A percentile compares a stretch with the other conserved stretches of the same genome.
These are phyloP conservation scores for Zosterops hypoxanthus DNA, from an alignment of 2,113 vertebrate species.

Conservation along the genomic window DNA sequence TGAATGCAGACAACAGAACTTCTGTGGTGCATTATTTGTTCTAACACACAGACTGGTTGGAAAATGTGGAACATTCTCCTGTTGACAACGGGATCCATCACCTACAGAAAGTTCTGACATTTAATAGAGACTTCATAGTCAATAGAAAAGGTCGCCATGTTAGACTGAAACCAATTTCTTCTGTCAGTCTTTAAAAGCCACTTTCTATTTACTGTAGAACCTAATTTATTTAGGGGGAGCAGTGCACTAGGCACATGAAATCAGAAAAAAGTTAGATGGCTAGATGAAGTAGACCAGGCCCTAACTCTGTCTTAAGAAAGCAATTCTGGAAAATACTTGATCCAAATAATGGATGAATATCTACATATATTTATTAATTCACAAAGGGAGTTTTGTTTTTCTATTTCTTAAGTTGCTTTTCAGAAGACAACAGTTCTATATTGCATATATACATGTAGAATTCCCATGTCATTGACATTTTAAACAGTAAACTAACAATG, in stretches of 20 bases:
- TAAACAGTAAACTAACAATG: background rate
- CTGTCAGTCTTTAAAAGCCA: background rate
- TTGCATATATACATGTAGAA: background rate
- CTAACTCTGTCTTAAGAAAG: background rate
- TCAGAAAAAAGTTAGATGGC: background rate
- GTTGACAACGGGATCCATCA: rapidly evolving
- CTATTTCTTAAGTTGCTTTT: background rate
- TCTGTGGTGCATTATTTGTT: rapidly evolving
- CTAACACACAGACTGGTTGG: rapidly evolving
- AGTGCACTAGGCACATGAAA: background rate
- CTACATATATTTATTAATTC: background rate
- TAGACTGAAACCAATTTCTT: background rate
- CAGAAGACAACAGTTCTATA: background rate
- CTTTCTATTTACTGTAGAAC: background rate
- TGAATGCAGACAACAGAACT: background rate
- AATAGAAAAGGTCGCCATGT: background rate
- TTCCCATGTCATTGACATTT: background rate
- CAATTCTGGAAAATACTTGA: background rate
- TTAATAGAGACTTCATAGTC: background rate
- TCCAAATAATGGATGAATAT: background rate
- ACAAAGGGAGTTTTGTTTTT: background rate
- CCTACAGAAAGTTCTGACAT: background rate
- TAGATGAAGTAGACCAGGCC: background rate
- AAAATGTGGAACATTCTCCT: rapidly evolving
- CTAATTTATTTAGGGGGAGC: background rate